phyloP scores from a whole-genome alignment of 2,113 vertebrate genomes.

The Morone chrysops region DNA sequence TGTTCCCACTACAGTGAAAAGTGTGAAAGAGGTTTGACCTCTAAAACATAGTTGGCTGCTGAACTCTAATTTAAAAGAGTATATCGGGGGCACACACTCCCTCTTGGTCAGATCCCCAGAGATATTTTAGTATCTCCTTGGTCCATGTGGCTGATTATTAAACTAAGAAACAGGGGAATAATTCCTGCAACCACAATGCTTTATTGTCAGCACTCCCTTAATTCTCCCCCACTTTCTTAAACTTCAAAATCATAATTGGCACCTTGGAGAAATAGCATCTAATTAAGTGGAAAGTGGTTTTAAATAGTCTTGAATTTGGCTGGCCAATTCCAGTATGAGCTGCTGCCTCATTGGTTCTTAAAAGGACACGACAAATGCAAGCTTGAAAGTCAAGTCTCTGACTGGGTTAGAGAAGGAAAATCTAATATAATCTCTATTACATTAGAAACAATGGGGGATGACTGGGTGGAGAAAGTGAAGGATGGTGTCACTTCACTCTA shows the following conservation, averaged over 20 bases:
- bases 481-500: constrained; percentile 45
- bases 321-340: constrained; percentile 19
- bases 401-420: constrained; percentile 14
- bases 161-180: constrained; percentile 52
- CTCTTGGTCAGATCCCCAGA: constrained; percentile 34
- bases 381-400: constrained; percentile 48
- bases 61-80: constrained; percentile 55
- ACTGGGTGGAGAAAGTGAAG: constrained; percentile 40
- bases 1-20: constrained; percentile 3
- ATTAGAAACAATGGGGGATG: constrained; percentile 46
- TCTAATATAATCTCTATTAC: constrained; percentile 16
- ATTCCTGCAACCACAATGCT: constrained; percentile 20
- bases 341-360: constrained; percentile 42
- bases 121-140: constrained; percentile 49
- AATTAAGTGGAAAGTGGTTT: constrained; percentile 55
- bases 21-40: constrained; percentile 34
- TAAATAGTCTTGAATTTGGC: constrained; percentile 32
- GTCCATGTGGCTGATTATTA: constrained; percentile 57
- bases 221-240: constrained; percentile 46
- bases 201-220: constrained; percentile 37
- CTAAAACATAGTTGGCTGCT: constrained; percentile 26
- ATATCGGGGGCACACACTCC: constrained; percentile 14
- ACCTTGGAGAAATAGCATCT: constrained; percentile 52
- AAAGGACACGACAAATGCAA: constrained; percentile 37
- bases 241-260: constrained; percentile 64